A percentile compares a stretch with the other conserved stretches of the same genome.
Conservation (phyloP, 2,888 invertebrate genomes). For the Matsumyia berberina region DNA sequence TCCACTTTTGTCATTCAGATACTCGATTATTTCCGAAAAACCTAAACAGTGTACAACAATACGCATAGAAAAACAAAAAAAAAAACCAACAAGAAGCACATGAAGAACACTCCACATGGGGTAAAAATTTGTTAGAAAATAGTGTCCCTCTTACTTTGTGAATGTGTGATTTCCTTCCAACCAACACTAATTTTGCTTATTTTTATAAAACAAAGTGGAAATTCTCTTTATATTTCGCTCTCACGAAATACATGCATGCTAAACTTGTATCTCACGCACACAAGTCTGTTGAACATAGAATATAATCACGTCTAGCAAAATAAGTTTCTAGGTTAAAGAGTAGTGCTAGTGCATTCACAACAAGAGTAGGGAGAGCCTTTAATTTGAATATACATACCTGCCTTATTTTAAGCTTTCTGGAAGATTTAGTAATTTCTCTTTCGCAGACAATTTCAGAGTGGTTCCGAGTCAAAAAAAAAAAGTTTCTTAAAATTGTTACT, state of each 20-base stretch:
- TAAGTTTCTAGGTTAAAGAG: conserved; percentile 60
- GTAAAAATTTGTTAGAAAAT: conserved; percentile 36
- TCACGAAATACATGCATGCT: background rate
- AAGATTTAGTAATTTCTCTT: too few species aligned
- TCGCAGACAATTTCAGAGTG: too few species aligned
- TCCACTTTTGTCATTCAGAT: conserved; percentile 1
- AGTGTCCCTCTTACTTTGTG: conserved; percentile 31
- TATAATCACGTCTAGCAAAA: conserved; percentile 9
- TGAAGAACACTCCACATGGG: conserved; percentile 47
- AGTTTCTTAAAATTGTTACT: too few species aligned
- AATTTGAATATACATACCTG: too few species aligned
- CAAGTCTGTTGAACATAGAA: background rate
- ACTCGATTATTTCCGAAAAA: conserved; percentile 8
- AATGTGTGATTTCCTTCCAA: background rate
- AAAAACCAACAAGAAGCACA: conserved; percentile 1
- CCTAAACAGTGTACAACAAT: conserved; percentile 40
- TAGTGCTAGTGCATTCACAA: background rate
- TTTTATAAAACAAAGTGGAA: background rate
- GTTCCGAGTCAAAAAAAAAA: too few species aligned
- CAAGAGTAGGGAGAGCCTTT: background rate
- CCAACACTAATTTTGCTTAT: conserved; percentile 18
- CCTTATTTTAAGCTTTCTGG: too few species aligned
- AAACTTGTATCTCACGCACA: conserved; percentile 29
- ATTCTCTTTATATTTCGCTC: conserved; percentile 9
- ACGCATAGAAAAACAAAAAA: conserved; percentile 16